Percentiles rank a stretch among this genome's conserved stretches.
phyloP scores from a whole-genome alignment of 2,888 invertebrate species.

The Plebejus anna region DNA sequence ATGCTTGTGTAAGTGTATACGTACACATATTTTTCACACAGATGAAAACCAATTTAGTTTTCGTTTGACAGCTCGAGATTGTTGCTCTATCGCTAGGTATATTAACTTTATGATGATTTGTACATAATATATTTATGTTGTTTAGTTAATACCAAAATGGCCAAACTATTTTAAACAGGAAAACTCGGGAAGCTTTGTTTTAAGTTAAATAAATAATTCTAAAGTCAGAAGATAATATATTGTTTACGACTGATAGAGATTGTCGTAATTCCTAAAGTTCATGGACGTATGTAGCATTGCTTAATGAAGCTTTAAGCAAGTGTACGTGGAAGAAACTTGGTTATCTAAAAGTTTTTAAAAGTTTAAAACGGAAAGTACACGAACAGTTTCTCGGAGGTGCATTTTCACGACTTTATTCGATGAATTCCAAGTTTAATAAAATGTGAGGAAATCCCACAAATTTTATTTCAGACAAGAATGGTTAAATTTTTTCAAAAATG shows the following conservation, averaged over 20 bases:
- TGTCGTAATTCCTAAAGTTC: neutral
- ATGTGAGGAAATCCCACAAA: neutral
- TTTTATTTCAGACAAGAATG: neutral
- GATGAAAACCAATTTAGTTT: too few species aligned
- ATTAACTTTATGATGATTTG: too few species aligned
- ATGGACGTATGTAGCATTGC: neutral
- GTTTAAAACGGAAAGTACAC: conserved; percentile 2
- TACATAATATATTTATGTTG: neutral
- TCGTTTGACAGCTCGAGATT: too few species aligned
- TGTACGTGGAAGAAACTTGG: neutral
- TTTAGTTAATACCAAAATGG: neutral
- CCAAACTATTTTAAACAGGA: too few species aligned
- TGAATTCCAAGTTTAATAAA: conserved; percentile 11
- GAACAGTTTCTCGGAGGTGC: conserved; percentile 8
- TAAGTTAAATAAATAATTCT: neutral
- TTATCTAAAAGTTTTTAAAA: neutral
- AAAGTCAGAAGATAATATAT: neutral
- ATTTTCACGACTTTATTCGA: neutral
- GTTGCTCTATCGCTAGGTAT: too few species aligned
- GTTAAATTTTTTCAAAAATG: neutral
- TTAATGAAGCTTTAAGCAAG: conserved; percentile 14
- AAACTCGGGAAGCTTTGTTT: too few species aligned
- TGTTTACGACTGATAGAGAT: neutral
- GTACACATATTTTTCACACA: too few species aligned
- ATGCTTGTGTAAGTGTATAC: too few species aligned